Evolutionary conservation across 2,113 vertebrate species (phyloP), one percentile per base, ranked within the genome.

Genomic region (Dipodomys spectabilis): DNA sequence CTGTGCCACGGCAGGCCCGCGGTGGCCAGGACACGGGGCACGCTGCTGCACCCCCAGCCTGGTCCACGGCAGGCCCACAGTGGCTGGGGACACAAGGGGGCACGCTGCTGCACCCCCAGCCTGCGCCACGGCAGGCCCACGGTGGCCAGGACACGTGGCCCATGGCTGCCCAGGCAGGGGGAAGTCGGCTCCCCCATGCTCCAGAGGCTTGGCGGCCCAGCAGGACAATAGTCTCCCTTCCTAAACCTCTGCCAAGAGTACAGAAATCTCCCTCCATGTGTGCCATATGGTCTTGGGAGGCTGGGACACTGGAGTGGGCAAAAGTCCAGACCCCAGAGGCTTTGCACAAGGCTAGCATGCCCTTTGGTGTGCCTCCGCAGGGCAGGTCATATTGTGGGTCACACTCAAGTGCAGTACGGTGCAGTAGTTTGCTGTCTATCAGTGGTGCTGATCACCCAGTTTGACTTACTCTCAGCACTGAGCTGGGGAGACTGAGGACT

Each of bases 301-400:
- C 2, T 18, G 0, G 27, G 67, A 32, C 19, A 0, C 44, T 12
- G 19, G 71, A 19, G 16, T 23, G 32, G 45, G 45, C 18, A 75
- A 28, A 71, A 35, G 35, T 44, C 13, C 16, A 39, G 77, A 27
- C 20, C 30, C 49, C 49, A 15, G 32, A 28, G 30, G 30, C 74
- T 68, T 44, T 15, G 0, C 2, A 12, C 2, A 4, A 18, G 28
- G 68, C 53, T 8, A 20, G 44, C 30, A 44, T 57, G n/a, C 18
- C 7, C n/a, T 0, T 53, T 30, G 39, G 3, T 3, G 19, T 1
- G 4, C 35, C 15, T 5, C 60, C 32, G 6, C 6, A 0, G 22
- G 13, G 73, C 4, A n/a, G 27, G 28, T 1, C 4, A 9, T 13
- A 6, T 16, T 71, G 7, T 30, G 4, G 20, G 11, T 49, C n/a